Percentiles rank a stretch among this genome's conserved stretches.
Evolutionary conservation across 2,888 invertebrate genomes (phyloP).

Genomic region (Callinectes sapidus): DNA sequence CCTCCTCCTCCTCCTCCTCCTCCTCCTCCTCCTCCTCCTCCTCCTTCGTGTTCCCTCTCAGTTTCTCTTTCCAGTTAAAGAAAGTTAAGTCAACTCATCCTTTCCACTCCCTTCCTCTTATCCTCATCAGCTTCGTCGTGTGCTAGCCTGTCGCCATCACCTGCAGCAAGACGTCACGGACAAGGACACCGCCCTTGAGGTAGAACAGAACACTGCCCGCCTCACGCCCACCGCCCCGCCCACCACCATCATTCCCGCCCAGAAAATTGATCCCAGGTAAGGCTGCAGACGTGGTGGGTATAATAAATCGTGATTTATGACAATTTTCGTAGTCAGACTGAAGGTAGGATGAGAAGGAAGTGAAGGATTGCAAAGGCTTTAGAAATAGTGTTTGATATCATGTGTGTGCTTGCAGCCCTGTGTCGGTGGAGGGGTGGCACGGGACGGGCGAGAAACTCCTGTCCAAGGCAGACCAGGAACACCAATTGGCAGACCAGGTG

Average conservation of each 20-base stretch:
- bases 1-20: too few species aligned
- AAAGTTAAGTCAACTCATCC: not conserved
- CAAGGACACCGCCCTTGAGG: slow-evolving; percentile 53
- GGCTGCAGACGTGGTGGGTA: not conserved
- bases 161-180: slow-evolving; percentile 59
- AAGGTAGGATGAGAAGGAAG: not conserved
- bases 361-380: not conserved
- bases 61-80: too few species aligned
- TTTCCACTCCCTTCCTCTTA: not conserved
- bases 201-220: slow-evolving; percentile 51
- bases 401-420: slow-evolving; percentile 40
- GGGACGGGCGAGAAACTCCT: slow-evolving; percentile 41
- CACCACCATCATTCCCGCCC: slow-evolving; percentile 53
- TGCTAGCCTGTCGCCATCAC: slow-evolving; percentile 63
- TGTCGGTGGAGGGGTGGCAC: slow-evolving; percentile 56
- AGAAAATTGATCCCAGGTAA: slow-evolving; percentile 62
- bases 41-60: not conserved
- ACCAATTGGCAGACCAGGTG: slow-evolving; percentile 55
- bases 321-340: not conserved
- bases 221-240: slow-evolving; percentile 59
- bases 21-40: not conserved
- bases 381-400: not conserved
- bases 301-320: not conserved
- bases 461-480: slow-evolving; percentile 50
- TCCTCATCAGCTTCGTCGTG: slow-evolving; percentile 54